Evolutionary conservation across 2,888 invertebrate genomes (phyloP), one percentile per base, ranked within the genome.

Genomic region (Tiliacea citrago): DNA sequence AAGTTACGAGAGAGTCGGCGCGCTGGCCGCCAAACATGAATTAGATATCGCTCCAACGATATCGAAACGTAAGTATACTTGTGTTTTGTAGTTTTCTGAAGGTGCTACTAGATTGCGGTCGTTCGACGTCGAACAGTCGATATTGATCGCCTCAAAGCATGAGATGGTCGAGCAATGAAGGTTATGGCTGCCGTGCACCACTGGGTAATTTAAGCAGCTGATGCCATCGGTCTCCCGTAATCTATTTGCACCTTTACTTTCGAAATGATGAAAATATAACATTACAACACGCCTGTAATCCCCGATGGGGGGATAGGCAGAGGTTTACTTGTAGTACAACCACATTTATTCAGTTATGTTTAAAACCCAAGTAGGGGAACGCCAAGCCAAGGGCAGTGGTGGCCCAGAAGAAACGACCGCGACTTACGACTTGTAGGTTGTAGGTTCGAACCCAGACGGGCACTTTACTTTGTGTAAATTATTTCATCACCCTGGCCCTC

Each of bases 41-140:
- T 93, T 96, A 96, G 96, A 96, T 96, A 95, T 96, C 96, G 96
- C 90, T 79, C 88, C 90, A 93, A 95, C 96, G 96, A 96, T 96
- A 96, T 96, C 96, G 91, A 95, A 96, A 96, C 96, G 96, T 96
- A 91, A 93, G 96, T 96, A 29, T 42, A 42, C 42, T 55, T 8
- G 45, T 45, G 21, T 35, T 71, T 71, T 47, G 21, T 49, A 29
- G 21, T 63, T 53, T 16, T 69, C 21, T 39, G 21, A 18, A 42
- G 0, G 18, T 53, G 35, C 49, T n/a, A n/a, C 24, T 51, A n/a
- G 10, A 16, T 39, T 53, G 16, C n/a, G n/a, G 51, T 39, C 39
- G 39, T 35, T 66, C 49, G 12, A 29, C 18, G 18, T 29, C 24
- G 45, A 62, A 24, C 9, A 18, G 42, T 62, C 62, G 42, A 29